Evolutionary conservation across 2,797 vertebrate genomes (phyloP).

Genomic region (Rhabdophis nuchalis): DNA sequence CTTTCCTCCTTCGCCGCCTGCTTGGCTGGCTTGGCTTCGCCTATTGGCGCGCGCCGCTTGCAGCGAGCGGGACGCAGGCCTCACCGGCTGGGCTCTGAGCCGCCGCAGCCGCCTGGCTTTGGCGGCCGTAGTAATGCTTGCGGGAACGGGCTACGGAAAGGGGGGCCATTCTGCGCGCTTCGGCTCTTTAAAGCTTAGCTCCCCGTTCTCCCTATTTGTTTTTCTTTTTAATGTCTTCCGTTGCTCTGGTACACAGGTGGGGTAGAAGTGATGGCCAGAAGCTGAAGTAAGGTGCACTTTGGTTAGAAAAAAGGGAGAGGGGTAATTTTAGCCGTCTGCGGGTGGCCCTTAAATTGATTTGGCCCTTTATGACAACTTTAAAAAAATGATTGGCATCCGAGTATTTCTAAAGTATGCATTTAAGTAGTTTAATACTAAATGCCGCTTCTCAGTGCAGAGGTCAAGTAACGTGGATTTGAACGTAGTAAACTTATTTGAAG

Average conservation of each 20-base stretch:
- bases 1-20: slow-evolving; percentile 19
- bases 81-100: slow-evolving; percentile 24
- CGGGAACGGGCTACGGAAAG: too few species aligned
- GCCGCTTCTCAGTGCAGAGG: neutral
- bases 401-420: neutral
- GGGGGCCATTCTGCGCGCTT: neutral
- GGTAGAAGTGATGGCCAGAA: neutral
- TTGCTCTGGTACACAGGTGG: neutral
- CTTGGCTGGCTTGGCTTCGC: slow-evolving; percentile 4
- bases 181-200: neutral
- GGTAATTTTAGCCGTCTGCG: neutral
- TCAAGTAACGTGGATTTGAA: neutral
- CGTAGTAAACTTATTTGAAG: neutral
- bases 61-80: slow-evolving; percentile 18
- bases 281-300: neutral
- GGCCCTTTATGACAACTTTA: neutral
- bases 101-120: slow-evolving; percentile 1
- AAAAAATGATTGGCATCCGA: neutral
- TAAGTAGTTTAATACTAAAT: neutral
- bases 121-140: neutral
- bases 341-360: neutral
- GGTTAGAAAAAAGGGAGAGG: neutral
- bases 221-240: neutral
- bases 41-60: slow-evolving; percentile 6
- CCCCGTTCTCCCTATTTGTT: neutral